A percentile compares a stretch with the other conserved stretches of the same genome.
Conservation (phyloP, 35 echinoderm and acorn worm genomes). For the Lytechinus pictus region DNA sequence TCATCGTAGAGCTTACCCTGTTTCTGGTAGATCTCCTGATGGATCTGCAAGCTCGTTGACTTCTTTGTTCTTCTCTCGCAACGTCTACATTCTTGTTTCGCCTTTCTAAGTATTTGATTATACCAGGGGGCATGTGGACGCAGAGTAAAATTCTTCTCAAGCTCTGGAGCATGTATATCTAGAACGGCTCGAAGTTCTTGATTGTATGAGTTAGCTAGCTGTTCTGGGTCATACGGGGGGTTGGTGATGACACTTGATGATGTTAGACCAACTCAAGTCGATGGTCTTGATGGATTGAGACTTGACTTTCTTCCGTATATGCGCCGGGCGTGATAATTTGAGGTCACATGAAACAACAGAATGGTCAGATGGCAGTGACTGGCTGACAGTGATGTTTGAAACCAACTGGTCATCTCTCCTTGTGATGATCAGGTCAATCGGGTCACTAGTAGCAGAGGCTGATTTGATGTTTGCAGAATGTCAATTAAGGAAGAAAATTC, state of each 20-base stretch:
- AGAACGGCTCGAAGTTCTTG: background rate
- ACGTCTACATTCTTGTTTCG: slow-evolving; percentile 51
- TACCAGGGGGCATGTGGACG: slow-evolving; percentile 67
- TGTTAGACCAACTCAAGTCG: background rate
- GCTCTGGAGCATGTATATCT: slow-evolving; percentile 38
- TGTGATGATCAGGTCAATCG: slow-evolving; percentile 43
- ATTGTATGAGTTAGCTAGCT: background rate
- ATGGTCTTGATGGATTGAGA: slow-evolving; percentile 8
- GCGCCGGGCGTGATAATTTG: background rate
- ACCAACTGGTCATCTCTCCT: background rate
- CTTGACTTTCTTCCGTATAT: background rate
- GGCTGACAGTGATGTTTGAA: background rate
- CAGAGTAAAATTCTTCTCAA: slow-evolving; percentile 30
- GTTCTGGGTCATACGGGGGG: background rate
- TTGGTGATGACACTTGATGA: background rate
- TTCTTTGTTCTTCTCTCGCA: slow-evolving; percentile 37
- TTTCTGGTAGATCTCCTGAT: slow-evolving; percentile 57
- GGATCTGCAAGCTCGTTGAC: background rate
- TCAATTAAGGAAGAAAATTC: slow-evolving; percentile 27
- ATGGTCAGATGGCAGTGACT: slow-evolving; percentile 34
- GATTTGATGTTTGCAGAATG: background rate
- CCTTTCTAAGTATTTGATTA: slow-evolving; percentile 22
- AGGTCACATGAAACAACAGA: background rate
- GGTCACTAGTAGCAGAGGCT: background rate
- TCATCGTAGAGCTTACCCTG: slow-evolving; percentile 52